These are phyloP conservation scores for Centruroides sculpturatus DNA, from an alignment of 1,140 invertebrate genomes.

Conservation along the genomic window DNA sequence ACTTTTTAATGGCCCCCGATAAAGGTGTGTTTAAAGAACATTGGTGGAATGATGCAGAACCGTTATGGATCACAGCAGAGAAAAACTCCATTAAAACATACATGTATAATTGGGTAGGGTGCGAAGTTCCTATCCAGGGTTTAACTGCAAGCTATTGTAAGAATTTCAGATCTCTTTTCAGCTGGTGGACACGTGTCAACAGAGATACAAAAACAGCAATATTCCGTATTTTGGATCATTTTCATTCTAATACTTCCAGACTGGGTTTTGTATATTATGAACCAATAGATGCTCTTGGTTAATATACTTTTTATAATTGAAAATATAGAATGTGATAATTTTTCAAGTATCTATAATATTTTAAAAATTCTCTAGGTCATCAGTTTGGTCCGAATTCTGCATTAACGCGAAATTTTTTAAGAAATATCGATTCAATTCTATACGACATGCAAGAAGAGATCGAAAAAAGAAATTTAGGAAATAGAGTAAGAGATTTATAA, in stretches of 20 bases:
- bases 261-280: constrained; percentile 14
- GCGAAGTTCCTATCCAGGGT: constrained; percentile 14
- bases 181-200: constrained; percentile 17
- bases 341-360: too few species aligned
- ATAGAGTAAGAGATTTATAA: too few species aligned
- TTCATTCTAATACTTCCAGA: constrained; percentile 13
- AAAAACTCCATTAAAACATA: constrained; percentile 13
- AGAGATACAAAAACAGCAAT: constrained; percentile 14
- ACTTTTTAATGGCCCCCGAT: constrained; percentile 16
- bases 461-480: too few species aligned
- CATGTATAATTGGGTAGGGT: constrained; percentile 19
- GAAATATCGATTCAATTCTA: too few species aligned
- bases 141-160: constrained; percentile 9
- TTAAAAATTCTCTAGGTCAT: too few species aligned
- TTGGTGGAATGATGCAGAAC: constrained; percentile 19
- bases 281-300: constrained; percentile 8
- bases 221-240: constrained; percentile 11
- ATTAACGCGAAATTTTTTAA: too few species aligned
- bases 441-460: too few species aligned
- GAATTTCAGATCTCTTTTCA: constrained; percentile 6
- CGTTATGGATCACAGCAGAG: constrained; percentile 19
- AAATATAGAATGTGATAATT: not conserved
- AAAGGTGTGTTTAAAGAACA: constrained; percentile 12
- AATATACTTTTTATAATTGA: not conserved
- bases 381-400: too few species aligned